phyloP scores from a whole-genome alignment of 2,797 vertebrate genomes.

The Falco columbarius region DNA sequence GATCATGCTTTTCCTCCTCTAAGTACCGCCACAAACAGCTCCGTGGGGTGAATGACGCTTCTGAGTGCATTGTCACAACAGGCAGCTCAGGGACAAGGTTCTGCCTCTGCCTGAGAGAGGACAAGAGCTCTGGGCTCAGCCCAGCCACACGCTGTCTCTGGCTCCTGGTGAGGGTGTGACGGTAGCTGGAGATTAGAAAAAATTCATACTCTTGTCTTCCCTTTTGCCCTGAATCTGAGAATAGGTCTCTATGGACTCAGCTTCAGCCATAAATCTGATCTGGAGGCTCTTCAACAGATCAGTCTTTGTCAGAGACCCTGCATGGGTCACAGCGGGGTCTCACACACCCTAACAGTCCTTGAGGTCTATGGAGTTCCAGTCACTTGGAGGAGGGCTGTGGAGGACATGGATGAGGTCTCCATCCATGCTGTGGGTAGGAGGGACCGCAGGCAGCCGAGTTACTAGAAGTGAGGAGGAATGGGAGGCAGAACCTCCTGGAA shows the following conservation, averaged over 20 bases:
- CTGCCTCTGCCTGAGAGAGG: neutral
- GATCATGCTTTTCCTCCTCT: neutral
- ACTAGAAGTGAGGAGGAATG: neutral
- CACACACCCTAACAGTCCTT: neutral
- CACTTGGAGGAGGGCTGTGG: neutral
- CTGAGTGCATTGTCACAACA: neutral
- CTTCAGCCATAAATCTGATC: neutral
- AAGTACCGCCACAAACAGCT: neutral
- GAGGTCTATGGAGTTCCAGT: neutral
- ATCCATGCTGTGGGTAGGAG: neutral
- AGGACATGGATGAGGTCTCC: neutral
- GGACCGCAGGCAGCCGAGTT: neutral
- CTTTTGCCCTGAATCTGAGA: neutral
- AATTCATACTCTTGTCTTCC: neutral
- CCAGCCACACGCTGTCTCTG: fast-evolving
- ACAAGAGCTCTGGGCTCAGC: neutral
- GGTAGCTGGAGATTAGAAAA: neutral
- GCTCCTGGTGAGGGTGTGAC: neutral
- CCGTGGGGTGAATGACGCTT: neutral
- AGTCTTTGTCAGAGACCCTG: neutral
- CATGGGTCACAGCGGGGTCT: neutral
- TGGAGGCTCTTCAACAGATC: neutral
- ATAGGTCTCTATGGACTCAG: neutral
- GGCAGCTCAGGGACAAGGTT: neutral
- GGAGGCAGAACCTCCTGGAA: neutral